Conservation (phyloP, 92 coral and sea anemone species). For the Ricordea florida region DNA sequence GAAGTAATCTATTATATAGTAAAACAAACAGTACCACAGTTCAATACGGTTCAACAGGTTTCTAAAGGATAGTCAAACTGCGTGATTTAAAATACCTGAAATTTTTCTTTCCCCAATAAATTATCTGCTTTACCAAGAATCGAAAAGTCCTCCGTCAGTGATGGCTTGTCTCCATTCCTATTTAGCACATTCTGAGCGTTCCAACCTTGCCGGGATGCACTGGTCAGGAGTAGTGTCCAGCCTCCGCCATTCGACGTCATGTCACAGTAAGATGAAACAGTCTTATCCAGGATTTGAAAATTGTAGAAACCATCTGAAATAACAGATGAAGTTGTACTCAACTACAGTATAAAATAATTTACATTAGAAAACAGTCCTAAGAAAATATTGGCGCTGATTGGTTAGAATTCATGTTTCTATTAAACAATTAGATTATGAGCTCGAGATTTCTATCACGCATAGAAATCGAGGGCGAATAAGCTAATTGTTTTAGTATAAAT, state of each 20-base stretch:
- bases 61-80: no score
- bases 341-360: background rate
- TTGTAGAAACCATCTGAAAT: conserved; percentile 44
- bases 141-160: conserved; percentile 46
- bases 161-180: conserved; percentile 33
- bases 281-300: conserved; percentile 9
- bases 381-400: background rate
- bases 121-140: conserved; percentile 44
- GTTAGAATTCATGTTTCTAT: no score
- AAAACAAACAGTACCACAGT: no score
- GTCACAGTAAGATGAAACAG: conserved; percentile 58
- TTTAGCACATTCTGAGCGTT: conserved; percentile 6
- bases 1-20: no score
- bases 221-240: conserved; percentile 72
- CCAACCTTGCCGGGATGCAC: conserved; percentile 62
- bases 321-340: background rate
- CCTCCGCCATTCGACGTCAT: conserved; percentile 66
- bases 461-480: no score
- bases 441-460: no score
- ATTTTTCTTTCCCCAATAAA: conserved; percentile 25
- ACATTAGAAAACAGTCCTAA: no score
- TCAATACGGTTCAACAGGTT: no score
- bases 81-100: conserved; percentile 45
- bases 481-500: no score
- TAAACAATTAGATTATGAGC: no score